Conservation (phyloP, 1,140 invertebrate species). For the Tachypleus tridentatus region DNA sequence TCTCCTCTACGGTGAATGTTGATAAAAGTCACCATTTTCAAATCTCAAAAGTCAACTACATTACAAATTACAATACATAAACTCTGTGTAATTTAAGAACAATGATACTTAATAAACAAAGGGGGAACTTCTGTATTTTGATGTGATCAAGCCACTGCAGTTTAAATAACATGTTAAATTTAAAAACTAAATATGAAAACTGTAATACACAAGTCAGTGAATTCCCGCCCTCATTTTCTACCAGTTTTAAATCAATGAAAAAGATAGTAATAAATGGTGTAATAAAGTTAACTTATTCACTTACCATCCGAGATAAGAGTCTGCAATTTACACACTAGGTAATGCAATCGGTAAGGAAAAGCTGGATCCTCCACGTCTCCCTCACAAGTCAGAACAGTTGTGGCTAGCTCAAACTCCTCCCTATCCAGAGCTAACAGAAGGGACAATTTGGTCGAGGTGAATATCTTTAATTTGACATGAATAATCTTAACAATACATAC, state of each 20-base stretch:
- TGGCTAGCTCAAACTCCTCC: conserved; percentile 58
- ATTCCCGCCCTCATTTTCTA: too few species aligned
- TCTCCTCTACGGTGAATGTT: conserved; percentile 31
- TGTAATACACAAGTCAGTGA: too few species aligned
- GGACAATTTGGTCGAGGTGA: too few species aligned
- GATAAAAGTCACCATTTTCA: not conserved
- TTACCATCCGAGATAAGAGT: conserved; percentile 54
- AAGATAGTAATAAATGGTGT: too few species aligned
- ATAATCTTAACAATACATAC: conserved; percentile 3
- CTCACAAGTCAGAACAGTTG: conserved; percentile 59
- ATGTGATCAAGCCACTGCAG: too few species aligned
- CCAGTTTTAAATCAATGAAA: too few species aligned
- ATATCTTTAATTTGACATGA: too few species aligned
- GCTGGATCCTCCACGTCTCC: conserved; percentile 62
- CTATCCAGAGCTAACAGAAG: conserved; percentile 50
- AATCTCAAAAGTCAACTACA: conserved; percentile 14
- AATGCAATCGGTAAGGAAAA: conserved; percentile 52
- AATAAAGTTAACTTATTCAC: not conserved
- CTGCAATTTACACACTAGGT: conserved; percentile 52
- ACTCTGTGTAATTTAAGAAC: too few species aligned
- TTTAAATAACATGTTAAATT: too few species aligned
- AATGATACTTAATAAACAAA: too few species aligned
- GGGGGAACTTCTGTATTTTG: too few species aligned
- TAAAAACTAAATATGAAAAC: not conserved
- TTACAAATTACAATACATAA: not conserved